Evolutionary conservation across 2,888 invertebrate genomes (phyloP).

Genomic region (Doris montereyensis): DNA sequence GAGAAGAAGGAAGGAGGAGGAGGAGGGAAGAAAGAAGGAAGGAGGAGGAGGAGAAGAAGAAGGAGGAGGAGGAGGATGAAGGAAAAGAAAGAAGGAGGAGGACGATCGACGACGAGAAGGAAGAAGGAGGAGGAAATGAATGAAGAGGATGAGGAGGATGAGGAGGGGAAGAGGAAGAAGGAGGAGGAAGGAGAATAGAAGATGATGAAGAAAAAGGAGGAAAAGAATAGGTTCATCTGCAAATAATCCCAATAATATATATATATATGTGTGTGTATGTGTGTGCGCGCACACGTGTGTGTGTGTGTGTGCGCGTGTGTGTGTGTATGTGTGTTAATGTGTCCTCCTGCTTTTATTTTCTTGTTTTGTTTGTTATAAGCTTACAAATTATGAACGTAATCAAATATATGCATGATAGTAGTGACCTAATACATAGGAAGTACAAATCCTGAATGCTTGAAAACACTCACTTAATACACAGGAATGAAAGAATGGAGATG

Average conservation of each 20-base stretch:
- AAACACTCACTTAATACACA: conserved; percentile 54
- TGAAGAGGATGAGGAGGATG: neutral
- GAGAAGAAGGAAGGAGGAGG: neutral
- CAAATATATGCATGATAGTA: no score
- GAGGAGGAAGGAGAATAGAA: conserved; percentile 1
- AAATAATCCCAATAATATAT: no score
- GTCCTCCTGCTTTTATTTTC: no score
- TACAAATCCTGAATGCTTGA: no score
- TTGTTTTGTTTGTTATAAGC: no score
- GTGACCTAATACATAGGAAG: no score
- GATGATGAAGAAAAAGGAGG: neutral
- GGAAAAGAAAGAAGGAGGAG: neutral
- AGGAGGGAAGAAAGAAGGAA: neutral
- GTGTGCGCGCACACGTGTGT: no score
- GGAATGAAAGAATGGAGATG: conserved; percentile 48
- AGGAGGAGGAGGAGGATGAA: neutral
- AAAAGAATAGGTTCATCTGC: no score
- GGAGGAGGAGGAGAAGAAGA: neutral
- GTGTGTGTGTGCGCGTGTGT: no score
- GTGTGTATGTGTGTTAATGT: no score
- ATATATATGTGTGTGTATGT: no score
- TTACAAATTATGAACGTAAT: no score
- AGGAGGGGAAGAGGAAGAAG: conserved; percentile 20
- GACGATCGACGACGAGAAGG: neutral
- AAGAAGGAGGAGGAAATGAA: conserved; percentile 13